Percentiles rank a stretch among this genome's conserved stretches.
These are phyloP conservation scores for Scaptomyza flava DNA, from an alignment of 2,888 invertebrate species.

Conservation along the genomic window DNA sequence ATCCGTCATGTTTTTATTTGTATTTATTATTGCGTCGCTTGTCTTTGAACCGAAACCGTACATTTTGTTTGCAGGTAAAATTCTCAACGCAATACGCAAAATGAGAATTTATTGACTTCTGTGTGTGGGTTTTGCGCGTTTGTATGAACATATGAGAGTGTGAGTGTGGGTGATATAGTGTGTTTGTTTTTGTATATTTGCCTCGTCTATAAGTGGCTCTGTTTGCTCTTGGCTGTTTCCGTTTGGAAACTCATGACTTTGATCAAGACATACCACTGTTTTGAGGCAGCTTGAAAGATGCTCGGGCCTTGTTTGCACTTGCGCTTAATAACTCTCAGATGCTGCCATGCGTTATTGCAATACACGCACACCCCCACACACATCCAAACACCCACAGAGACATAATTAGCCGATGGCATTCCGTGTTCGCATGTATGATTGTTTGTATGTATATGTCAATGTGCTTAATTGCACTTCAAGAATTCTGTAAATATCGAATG, in stretches of 20 bases:
- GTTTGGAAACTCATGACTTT: conserved; percentile 54
- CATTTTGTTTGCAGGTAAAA: conserved; percentile 72
- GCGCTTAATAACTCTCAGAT: conserved; percentile 65
- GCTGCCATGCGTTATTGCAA: conserved; percentile 31
- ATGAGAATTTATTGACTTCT: conserved; percentile 77
- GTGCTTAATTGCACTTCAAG: conserved; percentile 37
- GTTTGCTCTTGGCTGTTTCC: conserved; percentile 43
- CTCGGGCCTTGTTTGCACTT: conserved; percentile 59
- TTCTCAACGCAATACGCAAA: conserved; percentile 62
- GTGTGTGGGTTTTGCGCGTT: conserved; percentile 13
- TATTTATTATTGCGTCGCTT: conserved; percentile 73
- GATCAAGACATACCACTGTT: conserved; percentile 55
- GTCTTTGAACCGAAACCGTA: conserved; percentile 33
- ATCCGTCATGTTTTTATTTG: conserved; percentile 77
- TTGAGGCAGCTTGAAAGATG: conserved; percentile 55
- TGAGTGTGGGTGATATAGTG: conserved; percentile 10
- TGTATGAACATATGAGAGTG: conserved; percentile 12
- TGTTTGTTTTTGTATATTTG: conserved; percentile 29
- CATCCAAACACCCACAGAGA: not conserved
- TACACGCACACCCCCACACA: not conserved
- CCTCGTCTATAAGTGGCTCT: conserved; percentile 46
- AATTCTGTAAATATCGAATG: conserved; percentile 8
- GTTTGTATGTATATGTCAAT: conserved; percentile 9
- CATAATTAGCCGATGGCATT: conserved; percentile 12
- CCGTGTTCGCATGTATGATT: conserved; percentile 12